Base-by-base conservation (phyloP, 1,140 invertebrate species). In the Drosophila varians region DNA sequence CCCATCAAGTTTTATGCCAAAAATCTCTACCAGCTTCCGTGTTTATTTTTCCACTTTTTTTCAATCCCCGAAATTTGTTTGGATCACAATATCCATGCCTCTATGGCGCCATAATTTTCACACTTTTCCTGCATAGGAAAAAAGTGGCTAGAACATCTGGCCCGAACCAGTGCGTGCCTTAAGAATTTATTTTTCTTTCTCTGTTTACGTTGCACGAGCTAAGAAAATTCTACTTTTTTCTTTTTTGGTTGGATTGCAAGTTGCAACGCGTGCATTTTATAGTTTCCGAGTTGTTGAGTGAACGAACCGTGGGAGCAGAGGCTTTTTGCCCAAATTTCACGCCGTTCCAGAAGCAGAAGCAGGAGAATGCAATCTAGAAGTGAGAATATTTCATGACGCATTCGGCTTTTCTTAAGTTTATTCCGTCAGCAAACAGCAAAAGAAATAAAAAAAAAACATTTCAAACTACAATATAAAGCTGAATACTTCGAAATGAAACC, bases 211-310 rank as follows among this genome's bases (percentile, higher is more conserved):
- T 55, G 38, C 49, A 42, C 19, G 40, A 16, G 51, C 26, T 25
- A 31, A 21, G 28, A 60, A 65, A 66, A 77, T 73, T 40, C 31
- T 38, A 31, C 52, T 55, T 26, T 55, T 82, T 52, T 40, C 12
- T 0, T 7, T 5, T 21, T 31, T 45, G 16, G 18, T n/a, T n/a
- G n/a, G n/a, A n/a, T n/a, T n/a, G 18, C 1, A 18, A 28, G 46
- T 43, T 73, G 82, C 82, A 87, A 76, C 76, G 76, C 73, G 72
- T 86, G 80, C 80, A 87, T 80, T 87, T 86, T 80, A 87, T 86
- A 61, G 82, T 77, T 78, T 53, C 43, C n/a, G 16, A 74, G 70
- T 52, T 74, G 71, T 56, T 65, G 71, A 74, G 71, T 51, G 70
- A 66, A 64, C 56, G 60, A 28, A 28, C 56, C 56, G 56, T 61